Percentiles rank a stretch among this genome's conserved stretches.
Conservation (phyloP, 2,888 invertebrate species). For the Philhelius pedissequus region DNA sequence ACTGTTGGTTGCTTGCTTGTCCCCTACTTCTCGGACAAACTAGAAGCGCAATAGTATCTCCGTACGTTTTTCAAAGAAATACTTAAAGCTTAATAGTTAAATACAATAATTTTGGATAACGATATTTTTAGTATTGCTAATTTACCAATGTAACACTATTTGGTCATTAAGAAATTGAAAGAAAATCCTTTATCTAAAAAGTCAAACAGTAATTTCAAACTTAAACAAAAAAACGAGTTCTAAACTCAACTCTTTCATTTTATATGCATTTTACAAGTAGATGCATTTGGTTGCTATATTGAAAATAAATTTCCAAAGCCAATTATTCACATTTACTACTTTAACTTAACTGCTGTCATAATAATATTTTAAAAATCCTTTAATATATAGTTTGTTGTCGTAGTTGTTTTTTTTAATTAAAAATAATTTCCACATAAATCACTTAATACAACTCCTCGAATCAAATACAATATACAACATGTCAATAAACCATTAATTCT, state of each 20-base stretch:
- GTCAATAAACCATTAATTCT: constrained; percentile 30
- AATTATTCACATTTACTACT: not conserved
- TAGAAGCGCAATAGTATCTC: no score
- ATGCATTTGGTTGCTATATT: no score
- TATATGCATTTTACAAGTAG: not conserved
- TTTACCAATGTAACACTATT: no score
- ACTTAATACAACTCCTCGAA: not conserved
- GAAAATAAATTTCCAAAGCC: not conserved
- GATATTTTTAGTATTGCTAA: no score
- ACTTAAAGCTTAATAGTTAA: no score
- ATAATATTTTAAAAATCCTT: not conserved
- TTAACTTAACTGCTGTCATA: not conserved
- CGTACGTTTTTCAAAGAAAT: no score
- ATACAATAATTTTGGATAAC: no score
- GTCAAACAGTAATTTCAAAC: not conserved
- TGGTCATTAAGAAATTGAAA: no score
- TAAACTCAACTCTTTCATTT: not conserved
- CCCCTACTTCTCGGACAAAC: no score
- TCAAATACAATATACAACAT: not conserved
- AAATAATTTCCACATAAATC: constrained; percentile 6
- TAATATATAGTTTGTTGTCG: not conserved
- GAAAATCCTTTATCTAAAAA: not conserved
- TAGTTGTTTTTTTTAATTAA: not conserved
- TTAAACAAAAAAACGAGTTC: not conserved
- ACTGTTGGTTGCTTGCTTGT: no score